phyloP scores from a whole-genome alignment of 2,888 invertebrate genomes.

The Dryadula phaetusa region DNA sequence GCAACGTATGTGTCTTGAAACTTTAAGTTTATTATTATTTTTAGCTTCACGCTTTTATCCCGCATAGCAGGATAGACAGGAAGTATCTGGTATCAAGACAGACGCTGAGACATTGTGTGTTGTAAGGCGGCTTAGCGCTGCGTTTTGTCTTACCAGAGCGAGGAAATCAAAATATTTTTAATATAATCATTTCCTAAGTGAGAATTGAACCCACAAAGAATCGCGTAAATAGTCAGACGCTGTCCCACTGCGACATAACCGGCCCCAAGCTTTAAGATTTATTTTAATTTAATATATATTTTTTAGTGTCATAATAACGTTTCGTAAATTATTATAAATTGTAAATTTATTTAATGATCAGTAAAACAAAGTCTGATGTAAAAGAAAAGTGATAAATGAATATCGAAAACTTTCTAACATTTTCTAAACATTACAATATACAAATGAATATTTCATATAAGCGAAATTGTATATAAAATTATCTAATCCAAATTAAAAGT shows the following conservation, averaged over 20 bases:
- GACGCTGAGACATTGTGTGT: no score
- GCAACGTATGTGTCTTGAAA: background rate
- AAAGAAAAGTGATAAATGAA: conserved; percentile 6
- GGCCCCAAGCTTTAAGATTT: no score
- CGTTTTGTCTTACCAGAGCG: no score
- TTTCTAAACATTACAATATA: background rate
- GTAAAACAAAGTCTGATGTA: background rate
- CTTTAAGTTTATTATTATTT: background rate
- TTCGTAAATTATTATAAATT: background rate
- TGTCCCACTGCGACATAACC: no score
- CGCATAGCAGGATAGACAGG: no score
- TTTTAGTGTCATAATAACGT: background rate
- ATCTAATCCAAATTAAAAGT: conserved; percentile 2
- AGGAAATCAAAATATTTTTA: no score
- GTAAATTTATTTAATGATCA: background rate
- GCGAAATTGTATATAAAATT: conserved; percentile 18
- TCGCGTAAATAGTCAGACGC: no score
- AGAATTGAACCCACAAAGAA: no score
- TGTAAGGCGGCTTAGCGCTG: no score
- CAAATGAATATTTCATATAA: conserved; percentile 11
- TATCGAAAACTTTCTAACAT: conserved; percentile 5
- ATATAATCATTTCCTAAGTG: no score
- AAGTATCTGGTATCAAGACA: no score
- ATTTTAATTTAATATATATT: no score
- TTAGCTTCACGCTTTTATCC: background rate